Evolutionary conservation across 2,888 invertebrate genomes (phyloP), one percentile per base, ranked within the genome.

Genomic region (Leucania comma): DNA sequence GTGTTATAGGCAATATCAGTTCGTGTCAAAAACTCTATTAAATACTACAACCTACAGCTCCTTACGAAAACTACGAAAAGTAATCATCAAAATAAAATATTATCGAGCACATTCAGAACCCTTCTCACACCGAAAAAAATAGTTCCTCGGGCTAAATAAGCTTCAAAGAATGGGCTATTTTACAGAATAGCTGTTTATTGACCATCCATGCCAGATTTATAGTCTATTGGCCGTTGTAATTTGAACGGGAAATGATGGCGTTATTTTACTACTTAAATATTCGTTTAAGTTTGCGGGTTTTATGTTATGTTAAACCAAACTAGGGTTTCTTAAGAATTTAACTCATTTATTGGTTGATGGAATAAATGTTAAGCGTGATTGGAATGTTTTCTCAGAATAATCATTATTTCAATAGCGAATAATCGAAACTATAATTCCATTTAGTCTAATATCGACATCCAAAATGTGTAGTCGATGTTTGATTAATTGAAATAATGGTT

Each of bases 111-210:
- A 57, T 71, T 76, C 50, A 53, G 58, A 71, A 71, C 78, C 81
- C 75, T 80, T 80, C 62, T 66, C 68, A 66, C 35, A 53, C 53
- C 38, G 65, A 65, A 81, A 72, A 32, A 75, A 81, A 76, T 68
- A 60, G 75, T 75, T 79, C 54, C 69, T 59, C 50, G 29, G 72
- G 69, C 73, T 80, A 81, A 81, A 80, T 81, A 80, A 72, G 66
- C 63, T 76, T 64, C 81, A 74, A 68, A 69, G 68, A 79, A 83
- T 71, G 75, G 80, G 79, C 73, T 67, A 83, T 83, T 80, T 78
- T 77, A 78, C 69, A 77, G 64, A 72, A 83, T 73, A 60, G 62
- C 80, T 81, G 84, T 83, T 84, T 85, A 84, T 85, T 69, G 84
- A 64, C 84, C 73, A 82, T 83, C 68, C 67, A 57, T 64, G 58